phyloP scores from a whole-genome alignment of 1,140 invertebrate species.

The Mya arenaria region DNA sequence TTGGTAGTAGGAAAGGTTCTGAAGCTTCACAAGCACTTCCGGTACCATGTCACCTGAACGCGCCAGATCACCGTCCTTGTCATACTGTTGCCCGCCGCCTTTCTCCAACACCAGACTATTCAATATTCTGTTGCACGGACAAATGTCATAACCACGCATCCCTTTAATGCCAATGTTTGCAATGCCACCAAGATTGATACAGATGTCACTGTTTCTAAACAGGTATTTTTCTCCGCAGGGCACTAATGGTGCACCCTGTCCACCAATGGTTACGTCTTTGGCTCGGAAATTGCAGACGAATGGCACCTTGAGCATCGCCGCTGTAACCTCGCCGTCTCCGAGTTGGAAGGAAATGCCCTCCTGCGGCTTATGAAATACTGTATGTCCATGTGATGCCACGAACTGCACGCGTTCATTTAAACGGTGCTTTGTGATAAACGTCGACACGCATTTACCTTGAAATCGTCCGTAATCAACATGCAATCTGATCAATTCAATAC shows the following conservation, averaged over 20 bases:
- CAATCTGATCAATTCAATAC: slow-evolving; percentile 69
- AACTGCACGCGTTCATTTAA: slow-evolving; percentile 63
- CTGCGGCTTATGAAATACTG: slow-evolving; percentile 76
- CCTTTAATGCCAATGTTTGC: slow-evolving; percentile 73
- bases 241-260: slow-evolving; percentile 78
- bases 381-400: slow-evolving; percentile 76
- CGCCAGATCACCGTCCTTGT: slow-evolving; percentile 71
- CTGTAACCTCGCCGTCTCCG: slow-evolving; percentile 75
- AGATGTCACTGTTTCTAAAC: slow-evolving; percentile 70
- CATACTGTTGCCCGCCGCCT: slow-evolving; percentile 61
- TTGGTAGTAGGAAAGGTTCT: slow-evolving; percentile 68
- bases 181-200: slow-evolving; percentile 78
- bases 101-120: slow-evolving; percentile 69
- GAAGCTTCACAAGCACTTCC: slow-evolving; percentile 64
- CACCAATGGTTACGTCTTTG: slow-evolving; percentile 77
- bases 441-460: slow-evolving; percentile 62
- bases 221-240: slow-evolving; percentile 74
- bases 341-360: slow-evolving; percentile 73
- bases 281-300: slow-evolving; percentile 73
- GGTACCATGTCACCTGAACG: slow-evolving; percentile 61
- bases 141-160: slow-evolving; percentile 71
- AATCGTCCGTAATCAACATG: slow-evolving; percentile 75
- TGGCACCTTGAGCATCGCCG: slow-evolving; percentile 66
- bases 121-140: slow-evolving; percentile 73
- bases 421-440: slow-evolving; percentile 65